phyloP scores from a whole-genome alignment of 1,140 invertebrate species.

The Panagrolaimus sp. region DNA sequence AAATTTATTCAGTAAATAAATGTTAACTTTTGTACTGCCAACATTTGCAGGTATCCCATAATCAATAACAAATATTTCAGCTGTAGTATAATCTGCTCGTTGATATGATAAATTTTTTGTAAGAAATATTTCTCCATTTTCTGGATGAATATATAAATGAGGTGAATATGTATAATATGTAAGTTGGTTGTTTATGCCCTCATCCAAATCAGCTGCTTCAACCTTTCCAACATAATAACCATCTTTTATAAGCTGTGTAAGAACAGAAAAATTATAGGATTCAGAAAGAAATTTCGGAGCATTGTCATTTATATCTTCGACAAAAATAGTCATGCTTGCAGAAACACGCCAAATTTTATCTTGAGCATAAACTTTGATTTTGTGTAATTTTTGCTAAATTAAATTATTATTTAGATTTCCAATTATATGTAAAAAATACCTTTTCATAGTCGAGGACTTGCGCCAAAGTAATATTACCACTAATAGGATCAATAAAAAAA shows the following conservation, averaged over 20 bases:
- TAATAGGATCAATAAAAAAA: background rate
- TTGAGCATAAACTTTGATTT: conserved; percentile 7
- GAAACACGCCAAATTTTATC: conserved; percentile 4
- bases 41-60: background rate
- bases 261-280: background rate
- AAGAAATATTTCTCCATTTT: background rate
- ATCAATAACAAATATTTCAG: background rate
- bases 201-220: background rate
- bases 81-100: background rate
- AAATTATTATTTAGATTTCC: too few relatives aligned
- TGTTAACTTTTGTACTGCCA: background rate
- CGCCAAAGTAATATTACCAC: background rate
- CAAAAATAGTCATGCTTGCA: conserved; percentile 3
- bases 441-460: background rate
- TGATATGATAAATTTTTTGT: background rate
- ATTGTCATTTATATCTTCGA: background rate
- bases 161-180: background rate
- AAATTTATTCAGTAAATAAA: background rate
- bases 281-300: background rate
- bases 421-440: too few relatives aligned
- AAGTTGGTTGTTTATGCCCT: background rate
- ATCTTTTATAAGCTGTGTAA: background rate
- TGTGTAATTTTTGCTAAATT: background rate
- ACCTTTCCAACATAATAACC: background rate
- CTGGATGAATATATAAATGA: background rate